Evolutionary conservation across 2,888 invertebrate species (phyloP).

Genomic region (Eupithecia dodoneata): DNA sequence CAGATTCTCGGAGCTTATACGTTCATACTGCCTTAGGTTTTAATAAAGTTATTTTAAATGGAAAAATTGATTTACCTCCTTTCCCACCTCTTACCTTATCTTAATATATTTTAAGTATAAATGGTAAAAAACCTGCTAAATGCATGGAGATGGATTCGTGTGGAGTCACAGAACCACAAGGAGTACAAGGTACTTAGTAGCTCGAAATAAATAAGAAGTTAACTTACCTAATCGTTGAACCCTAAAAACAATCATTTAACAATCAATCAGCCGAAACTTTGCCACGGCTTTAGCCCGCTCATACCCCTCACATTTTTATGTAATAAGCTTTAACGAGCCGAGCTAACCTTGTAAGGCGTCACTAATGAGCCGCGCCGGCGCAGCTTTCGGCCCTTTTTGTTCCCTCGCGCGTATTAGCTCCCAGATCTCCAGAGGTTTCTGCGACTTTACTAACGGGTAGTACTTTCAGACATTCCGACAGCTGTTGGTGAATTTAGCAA

Average conservation of each 20-base stretch:
- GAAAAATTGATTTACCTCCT: background rate
- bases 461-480: constrained; percentile 7
- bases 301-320: constrained; percentile 29
- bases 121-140: background rate
- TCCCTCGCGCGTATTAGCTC: background rate
- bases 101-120: background rate
- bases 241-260: background rate
- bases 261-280: constrained; percentile 1
- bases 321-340: constrained; percentile 43
- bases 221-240: background rate
- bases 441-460: constrained; percentile 4
- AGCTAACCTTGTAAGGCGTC: constrained; percentile 17
- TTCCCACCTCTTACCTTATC: background rate
- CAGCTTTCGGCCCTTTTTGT: constrained; percentile 17
- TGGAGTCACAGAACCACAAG: background rate
- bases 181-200: background rate
- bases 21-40: too few species aligned
- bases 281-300: constrained; percentile 4
- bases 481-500: background rate
- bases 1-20: background rate
- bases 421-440: constrained; percentile 2
- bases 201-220: background rate
- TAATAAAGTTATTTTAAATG: too few species aligned
- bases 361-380: constrained; percentile 15
- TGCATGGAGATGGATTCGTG: background rate